phyloP scores from a whole-genome alignment of 2,888 invertebrate genomes.

The Coelogynopora nodosa region DNA sequence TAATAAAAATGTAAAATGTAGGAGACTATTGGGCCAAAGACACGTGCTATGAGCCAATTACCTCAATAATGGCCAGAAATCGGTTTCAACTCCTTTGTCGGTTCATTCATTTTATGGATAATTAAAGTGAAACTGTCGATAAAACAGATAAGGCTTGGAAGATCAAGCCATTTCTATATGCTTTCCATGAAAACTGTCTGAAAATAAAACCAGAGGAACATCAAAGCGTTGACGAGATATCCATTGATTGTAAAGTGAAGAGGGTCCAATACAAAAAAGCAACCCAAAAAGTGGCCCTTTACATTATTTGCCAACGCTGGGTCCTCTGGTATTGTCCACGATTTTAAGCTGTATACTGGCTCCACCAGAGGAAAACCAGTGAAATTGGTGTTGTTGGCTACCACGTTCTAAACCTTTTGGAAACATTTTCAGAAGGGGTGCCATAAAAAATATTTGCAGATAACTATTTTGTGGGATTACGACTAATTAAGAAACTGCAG shows the following conservation, averaged over 20 bases:
- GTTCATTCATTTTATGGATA: slow-evolving; percentile 38
- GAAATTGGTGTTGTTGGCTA: background rate
- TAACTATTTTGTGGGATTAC: background rate
- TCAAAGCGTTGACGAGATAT: slow-evolving; percentile 10
- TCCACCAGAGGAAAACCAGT: background rate
- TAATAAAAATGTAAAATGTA: too few relatives aligned
- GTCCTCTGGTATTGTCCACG: background rate
- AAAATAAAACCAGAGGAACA: slow-evolving; percentile 11
- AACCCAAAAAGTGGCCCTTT: slow-evolving; percentile 44
- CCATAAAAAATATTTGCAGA: background rate
- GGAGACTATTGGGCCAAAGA: background rate
- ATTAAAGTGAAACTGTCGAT: background rate
- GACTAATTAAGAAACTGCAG: background rate
- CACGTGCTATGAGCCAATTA: background rate
- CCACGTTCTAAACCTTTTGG: background rate
- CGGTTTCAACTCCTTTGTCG: too few relatives aligned
- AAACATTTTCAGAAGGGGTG: background rate
- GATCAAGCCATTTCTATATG: slow-evolving; percentile 1
- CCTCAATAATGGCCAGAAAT: slow-evolving; percentile 21
- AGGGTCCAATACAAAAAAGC: slow-evolving; percentile 8
- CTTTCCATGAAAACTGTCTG: background rate
- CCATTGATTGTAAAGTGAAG: background rate
- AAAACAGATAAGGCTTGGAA: slow-evolving; percentile 30
- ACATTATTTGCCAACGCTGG: slow-evolving; percentile 42
- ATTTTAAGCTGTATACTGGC: background rate